Conservation (phyloP, 2,797 vertebrate genomes). For the Premnoplex brunnescens region DNA sequence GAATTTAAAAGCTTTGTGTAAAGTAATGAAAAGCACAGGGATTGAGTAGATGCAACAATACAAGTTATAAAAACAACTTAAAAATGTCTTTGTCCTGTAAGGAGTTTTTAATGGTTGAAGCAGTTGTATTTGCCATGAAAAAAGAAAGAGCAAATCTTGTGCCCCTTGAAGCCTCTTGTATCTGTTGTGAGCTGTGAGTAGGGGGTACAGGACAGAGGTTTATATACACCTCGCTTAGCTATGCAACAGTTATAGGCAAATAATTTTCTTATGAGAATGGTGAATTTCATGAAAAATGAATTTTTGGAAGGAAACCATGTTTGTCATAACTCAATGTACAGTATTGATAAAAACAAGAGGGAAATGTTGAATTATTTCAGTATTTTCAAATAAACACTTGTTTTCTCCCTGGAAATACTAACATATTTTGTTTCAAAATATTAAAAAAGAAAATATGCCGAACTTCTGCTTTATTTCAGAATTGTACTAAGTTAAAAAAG, state of each 20-base stretch:
- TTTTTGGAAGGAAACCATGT: not conserved
- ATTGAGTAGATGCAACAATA: not conserved
- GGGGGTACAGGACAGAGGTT: not conserved
- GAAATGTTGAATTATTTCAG: not conserved
- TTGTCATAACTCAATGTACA: not conserved
- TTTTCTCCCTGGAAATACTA: not conserved
- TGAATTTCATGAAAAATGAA: not conserved
- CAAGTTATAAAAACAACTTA: not conserved
- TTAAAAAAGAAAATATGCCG: not conserved
- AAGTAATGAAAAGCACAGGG: not conserved
- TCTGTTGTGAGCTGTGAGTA: not conserved
- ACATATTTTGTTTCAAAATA: not conserved
- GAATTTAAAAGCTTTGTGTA: not conserved
- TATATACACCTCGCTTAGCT: not conserved
- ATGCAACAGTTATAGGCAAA: not conserved
- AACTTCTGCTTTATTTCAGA: constrained; percentile 25
- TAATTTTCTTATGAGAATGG: not conserved
- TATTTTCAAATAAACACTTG: not conserved
- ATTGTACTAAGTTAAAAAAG: not conserved
- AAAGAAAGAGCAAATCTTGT: not conserved
- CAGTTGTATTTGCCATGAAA: not conserved
- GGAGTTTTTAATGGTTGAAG: not conserved
- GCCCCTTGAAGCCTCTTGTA: not conserved
- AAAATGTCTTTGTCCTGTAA: not conserved
- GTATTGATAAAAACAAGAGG: not conserved